Base-by-base conservation (phyloP, 1,140 invertebrate species). In the Euwallacea fornicatus region DNA sequence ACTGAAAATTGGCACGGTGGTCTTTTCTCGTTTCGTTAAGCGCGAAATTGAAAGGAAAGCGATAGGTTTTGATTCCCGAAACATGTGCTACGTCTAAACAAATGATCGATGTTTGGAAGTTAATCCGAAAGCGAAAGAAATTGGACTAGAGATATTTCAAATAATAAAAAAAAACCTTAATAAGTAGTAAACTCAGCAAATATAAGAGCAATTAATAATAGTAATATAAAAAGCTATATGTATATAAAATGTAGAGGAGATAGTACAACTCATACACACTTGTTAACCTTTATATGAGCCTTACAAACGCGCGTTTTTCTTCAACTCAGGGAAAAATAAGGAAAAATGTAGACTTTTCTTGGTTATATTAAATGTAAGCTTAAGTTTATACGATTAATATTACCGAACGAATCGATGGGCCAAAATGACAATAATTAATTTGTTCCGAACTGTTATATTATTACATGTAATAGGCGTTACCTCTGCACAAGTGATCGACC, bases 61-160 rank as follows among this genome's bases (percentile, higher is more conserved):
- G 21, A 33, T 33, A 33, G 21, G 21, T 33, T 33, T 33, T 33
- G 21, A 33, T 33, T 33, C 21, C 21, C 21, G 21, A 33, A 33
- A 33, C 21, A 33, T 33, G 21, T 33, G 21, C 21, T 33, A 33
- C 21, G 21, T 33, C 21, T 33, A 33, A 33, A 33, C 21, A 33
- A 33, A 33, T 33, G 21, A 33, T 33, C 21, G 21, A 33, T 33
- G 21, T 33, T 33, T 33, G 21, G 21, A 33, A 33, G 21, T 33
- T 33, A 33, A 33, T 33, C 21, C 21, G 21, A 33, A 33, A 33
- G 21, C 21, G 21, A 33, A 33, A 33, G 21, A 33, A 33, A 13
- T 77, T 75, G 78, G 80, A 81, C 80, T 81, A 81, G 80, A 80
- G 76, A 77, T 78, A 56, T 55, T 55, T 56, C 21, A 66, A 58